A percentile compares a stretch with the other conserved stretches of the same genome.
Conservation (phyloP, 2,113 vertebrate species). For the Carlito syrichta region DNA sequence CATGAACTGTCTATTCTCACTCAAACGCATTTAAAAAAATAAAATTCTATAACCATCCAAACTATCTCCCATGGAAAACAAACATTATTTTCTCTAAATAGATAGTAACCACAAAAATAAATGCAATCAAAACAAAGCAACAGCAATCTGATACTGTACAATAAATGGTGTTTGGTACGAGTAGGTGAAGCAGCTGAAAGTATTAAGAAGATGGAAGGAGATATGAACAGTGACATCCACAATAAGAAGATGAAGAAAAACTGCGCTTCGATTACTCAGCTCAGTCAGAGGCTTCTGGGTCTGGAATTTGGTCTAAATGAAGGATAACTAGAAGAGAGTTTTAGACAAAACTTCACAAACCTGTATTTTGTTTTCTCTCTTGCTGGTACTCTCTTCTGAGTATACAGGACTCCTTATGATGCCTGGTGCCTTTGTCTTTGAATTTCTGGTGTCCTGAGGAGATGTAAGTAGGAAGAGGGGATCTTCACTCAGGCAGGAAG, state of each 20-base stretch:
- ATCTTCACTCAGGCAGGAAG: not conserved
- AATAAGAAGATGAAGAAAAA: not conserved
- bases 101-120: constrained; percentile 2
- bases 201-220: not conserved
- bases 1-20: not conserved
- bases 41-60: not conserved
- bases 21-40: not conserved
- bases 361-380: not conserved
- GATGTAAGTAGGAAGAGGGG: not conserved
- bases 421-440: not conserved
- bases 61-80: not conserved
- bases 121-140: not conserved
- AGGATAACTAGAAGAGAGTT: not conserved
- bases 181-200: not conserved
- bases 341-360: not conserved
- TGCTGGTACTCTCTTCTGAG: not conserved
- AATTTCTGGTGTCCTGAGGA: not conserved
- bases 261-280: not conserved
- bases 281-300: not conserved
- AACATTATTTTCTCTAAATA: constrained; percentile 6
- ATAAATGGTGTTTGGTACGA: not conserved
- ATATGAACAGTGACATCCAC: rapidly evolving
- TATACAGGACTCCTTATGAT: rapidly evolving
- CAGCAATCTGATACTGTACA: no score
- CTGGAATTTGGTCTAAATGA: not conserved